Base-by-base conservation (phyloP, 2,113 vertebrate genomes). In the Capreolus pygargus region DNA sequence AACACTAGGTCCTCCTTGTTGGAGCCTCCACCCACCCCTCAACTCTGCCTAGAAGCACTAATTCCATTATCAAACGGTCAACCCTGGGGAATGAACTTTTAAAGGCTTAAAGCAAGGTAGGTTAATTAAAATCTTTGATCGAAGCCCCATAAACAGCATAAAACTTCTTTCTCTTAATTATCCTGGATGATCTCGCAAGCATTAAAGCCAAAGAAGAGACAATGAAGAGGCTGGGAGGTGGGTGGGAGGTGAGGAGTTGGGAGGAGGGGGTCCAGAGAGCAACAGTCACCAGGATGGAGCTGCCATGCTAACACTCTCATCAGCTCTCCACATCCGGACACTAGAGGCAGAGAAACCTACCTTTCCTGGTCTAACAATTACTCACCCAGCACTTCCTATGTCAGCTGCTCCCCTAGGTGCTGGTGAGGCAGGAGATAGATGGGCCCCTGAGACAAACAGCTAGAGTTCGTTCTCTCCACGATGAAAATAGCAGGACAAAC, bases 121-220 rank as follows among this genome's bases (percentile, higher is more conserved):
- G 98, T 98, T 99, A 98, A 99, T 99, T 98, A 98, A 99, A 98
- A 98, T 97, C 97, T 97, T 97, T 97, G 98, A 98, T 98, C 98
- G 98, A 98, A 99, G 98, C 33, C 4, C 93, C 97, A 94, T 97
- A 98, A 98, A 97, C 36, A 54, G 82, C 97, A 97, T 97, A 86
- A 98, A 98, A 97, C 57, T 94, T 98, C 98, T 96, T 79, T 98
- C 93, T 98, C 97, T 97, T 98, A 98, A 98, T 98, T 99, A 98
- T 98, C 98, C 97, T 98, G 12, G 97, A 98, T 91, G 81, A 87
- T 91, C 70, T 98, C 78, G 52, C 76, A 89, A 95, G 95, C 91
- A 97, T 60, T 52, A 45, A 50, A 91, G 97, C 84, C 96, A 95
- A 92, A 90, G 30, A 39, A 25, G 45, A 82, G 60, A 95, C 52